Evolutionary conservation across 1,140 invertebrate genomes (phyloP).

Genomic region (Aphis gossypii): DNA sequence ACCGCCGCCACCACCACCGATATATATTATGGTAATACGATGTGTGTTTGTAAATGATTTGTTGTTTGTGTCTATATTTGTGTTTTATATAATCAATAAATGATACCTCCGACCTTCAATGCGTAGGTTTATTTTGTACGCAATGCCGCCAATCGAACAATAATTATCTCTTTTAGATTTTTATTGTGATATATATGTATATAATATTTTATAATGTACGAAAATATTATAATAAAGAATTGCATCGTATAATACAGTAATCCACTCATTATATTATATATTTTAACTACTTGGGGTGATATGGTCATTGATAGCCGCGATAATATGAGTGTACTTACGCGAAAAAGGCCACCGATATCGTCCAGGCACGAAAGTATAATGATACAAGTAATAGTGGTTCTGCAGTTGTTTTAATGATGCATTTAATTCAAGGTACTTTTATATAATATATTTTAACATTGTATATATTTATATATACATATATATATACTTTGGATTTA

Average conservation of each 20-base stretch:
- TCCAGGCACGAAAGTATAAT: too few species aligned
- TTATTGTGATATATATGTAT: not conserved
- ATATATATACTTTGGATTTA: too few species aligned
- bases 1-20: not conserved
- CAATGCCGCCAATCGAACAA: constrained; percentile 12
- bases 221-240: not conserved
- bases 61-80: constrained; percentile 11
- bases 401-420: too few species aligned
- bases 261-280: not conserved
- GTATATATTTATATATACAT: too few species aligned
- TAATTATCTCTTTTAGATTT: not conserved
- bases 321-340: too few species aligned
- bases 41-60: constrained; percentile 25
- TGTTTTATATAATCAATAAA: constrained; percentile 39
- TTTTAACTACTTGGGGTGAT: not conserved
- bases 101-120: constrained; percentile 35
- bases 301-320: not conserved
- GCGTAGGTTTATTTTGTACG: not conserved
- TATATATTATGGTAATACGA: not conserved
- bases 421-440: too few species aligned
- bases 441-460: too few species aligned
- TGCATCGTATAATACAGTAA: not conserved
- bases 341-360: too few species aligned
- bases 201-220: too few species aligned
- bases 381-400: too few species aligned